Evolutionary conservation across 2,888 invertebrate genomes (phyloP).

Genomic region (Osedax frankpressi): DNA sequence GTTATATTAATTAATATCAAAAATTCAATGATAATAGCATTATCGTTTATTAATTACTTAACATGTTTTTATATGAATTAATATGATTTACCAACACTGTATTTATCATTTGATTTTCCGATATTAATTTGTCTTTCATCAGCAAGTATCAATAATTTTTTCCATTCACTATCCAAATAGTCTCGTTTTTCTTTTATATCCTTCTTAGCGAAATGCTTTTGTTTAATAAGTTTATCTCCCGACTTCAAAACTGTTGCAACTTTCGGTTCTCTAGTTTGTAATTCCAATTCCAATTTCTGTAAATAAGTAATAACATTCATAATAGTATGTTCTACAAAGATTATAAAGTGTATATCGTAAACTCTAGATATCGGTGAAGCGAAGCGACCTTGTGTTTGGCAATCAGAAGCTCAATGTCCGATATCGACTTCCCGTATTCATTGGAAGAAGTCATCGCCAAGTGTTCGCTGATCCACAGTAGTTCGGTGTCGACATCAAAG

Average conservation of each 20-base stretch:
- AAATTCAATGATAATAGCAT: too few species aligned
- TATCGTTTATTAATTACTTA: neutral
- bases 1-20: too few species aligned
- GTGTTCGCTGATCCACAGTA: constrained; percentile 88
- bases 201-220: constrained; percentile 65
- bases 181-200: constrained; percentile 66
- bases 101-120: constrained; percentile 73
- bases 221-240: constrained; percentile 62
- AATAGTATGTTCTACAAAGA: neutral
- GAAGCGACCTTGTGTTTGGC: constrained; percentile 82
- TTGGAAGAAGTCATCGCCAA: constrained; percentile 62
- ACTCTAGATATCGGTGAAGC: too few species aligned
- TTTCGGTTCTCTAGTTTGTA: constrained; percentile 69
- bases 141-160: constrained; percentile 59
- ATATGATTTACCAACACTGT: constrained; percentile 52
- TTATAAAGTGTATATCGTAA: too few species aligned
- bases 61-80: neutral
- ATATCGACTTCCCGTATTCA: constrained; percentile 66
- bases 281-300: constrained; percentile 76
- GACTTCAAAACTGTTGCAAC: constrained; percentile 69
- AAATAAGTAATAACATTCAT: neutral
- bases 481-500: constrained; percentile 78
- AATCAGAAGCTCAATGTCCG: constrained; percentile 76
- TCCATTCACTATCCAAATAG: constrained; percentile 62
- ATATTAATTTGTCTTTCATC: constrained; percentile 62